These are phyloP conservation scores for Archilochus colubris DNA, from an alignment of 2,113 vertebrate genomes.

Conservation along the genomic window DNA sequence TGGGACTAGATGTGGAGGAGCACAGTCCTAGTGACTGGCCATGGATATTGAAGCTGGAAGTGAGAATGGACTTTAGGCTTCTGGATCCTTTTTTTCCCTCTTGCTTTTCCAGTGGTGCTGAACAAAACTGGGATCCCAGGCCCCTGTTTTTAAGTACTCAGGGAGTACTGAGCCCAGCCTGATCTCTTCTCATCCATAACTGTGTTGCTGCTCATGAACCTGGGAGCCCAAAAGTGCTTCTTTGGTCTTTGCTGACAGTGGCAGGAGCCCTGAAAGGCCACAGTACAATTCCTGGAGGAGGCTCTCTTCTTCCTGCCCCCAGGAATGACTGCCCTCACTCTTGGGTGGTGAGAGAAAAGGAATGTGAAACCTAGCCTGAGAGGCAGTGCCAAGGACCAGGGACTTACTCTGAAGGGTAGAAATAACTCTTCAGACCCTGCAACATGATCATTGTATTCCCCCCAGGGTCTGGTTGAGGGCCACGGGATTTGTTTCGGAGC, in stretches of 20 bases:
- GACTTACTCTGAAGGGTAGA: neutral
- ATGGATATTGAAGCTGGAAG: neutral
- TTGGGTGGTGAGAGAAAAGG: neutral
- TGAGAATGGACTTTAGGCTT: neutral
- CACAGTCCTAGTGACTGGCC: neutral
- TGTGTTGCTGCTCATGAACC: neutral
- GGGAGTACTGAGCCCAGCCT: neutral
- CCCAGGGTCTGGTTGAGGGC: neutral
- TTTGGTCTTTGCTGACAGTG: neutral
- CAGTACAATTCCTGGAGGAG: neutral
- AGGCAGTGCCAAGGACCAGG: neutral
- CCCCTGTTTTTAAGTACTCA: neutral
- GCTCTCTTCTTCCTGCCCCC: neutral
- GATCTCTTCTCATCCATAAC: neutral
- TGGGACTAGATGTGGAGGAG: neutral
- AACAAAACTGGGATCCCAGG: neutral
- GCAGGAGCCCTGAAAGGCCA: neutral
- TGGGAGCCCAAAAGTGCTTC: neutral
- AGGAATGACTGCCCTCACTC: neutral
- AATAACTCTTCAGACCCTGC: neutral
- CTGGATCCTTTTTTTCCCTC: fast-evolving
- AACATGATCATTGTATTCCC: fast-evolving
- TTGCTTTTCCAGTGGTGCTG: neutral
- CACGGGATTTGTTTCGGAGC: neutral
- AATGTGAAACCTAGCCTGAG: neutral